Evolutionary conservation across 2,888 invertebrate species (phyloP).

Genomic region (Drosophila hamatofila): DNA sequence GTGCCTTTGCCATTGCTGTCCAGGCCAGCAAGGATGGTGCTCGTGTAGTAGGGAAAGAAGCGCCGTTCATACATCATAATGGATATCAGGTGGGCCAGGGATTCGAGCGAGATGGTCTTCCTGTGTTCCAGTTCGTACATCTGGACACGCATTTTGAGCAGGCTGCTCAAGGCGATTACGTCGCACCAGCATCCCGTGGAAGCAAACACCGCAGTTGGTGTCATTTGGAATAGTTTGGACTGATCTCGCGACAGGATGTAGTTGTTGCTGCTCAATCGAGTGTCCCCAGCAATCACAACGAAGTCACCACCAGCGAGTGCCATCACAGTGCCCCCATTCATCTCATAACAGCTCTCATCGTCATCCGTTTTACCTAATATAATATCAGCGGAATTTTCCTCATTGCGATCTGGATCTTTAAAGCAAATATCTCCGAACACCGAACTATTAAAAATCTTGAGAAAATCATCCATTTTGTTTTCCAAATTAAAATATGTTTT

Average conservation of each 20-base stretch:
- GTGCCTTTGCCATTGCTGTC: background rate
- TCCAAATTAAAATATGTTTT: background rate
- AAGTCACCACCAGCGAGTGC: constrained; percentile 8
- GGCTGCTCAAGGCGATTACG: background rate
- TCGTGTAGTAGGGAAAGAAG: background rate
- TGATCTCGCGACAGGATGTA: background rate
- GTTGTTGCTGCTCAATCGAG: background rate
- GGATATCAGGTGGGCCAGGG: constrained; percentile 11
- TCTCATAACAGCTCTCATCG: rapidly evolving
- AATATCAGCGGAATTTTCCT: background rate
- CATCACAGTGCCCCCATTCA: background rate
- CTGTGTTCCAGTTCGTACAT: background rate
- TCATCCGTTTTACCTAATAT: background rate
- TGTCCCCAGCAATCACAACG: constrained; percentile 2
- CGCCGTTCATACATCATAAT: constrained; percentile 2
- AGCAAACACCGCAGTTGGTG: background rate
- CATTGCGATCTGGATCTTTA: background rate
- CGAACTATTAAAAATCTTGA: background rate
- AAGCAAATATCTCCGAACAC: background rate
- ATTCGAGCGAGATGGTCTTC: background rate
- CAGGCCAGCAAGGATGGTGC: background rate
- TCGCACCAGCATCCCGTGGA: constrained; percentile 1
- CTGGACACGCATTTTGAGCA: background rate
- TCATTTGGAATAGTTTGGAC: background rate
- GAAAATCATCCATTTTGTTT: background rate